Conservation (phyloP, 2,797 vertebrate species). For the Cynodonichthys magdalenae region DNA sequence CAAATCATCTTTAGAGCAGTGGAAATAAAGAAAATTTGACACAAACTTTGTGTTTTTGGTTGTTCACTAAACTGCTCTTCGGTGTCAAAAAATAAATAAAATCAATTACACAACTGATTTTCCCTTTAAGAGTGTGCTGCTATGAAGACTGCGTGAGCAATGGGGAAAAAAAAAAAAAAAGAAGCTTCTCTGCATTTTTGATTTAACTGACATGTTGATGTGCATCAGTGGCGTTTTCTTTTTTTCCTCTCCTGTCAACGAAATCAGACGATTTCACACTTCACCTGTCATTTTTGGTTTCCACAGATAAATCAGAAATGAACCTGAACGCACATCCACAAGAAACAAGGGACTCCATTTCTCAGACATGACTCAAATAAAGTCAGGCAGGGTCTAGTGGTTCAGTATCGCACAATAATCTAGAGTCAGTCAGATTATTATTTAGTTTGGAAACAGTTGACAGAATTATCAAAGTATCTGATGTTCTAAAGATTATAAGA, state of each 20-base stretch:
- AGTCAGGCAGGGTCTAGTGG: not conserved
- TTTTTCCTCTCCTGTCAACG: not conserved
- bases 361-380: not conserved
- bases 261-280: conserved; percentile 17
- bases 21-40: not conserved
- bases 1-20: not conserved
- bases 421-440: not conserved
- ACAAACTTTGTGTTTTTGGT: too few relatives aligned
- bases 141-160: not conserved
- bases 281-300: not conserved
- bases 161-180: not conserved
- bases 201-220: conserved; percentile 12
- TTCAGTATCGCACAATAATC: not conserved
- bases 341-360: conserved; percentile 1
- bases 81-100: not conserved
- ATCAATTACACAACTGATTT: not conserved
- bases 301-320: conserved; percentile 1
- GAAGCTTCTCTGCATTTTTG: not conserved
- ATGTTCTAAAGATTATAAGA: not conserved
- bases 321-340: not conserved
- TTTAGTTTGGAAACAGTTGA: not conserved
- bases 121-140: not conserved
- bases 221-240: not conserved
- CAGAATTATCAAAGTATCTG: not conserved
- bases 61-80: not conserved